Evolutionary conservation across 2,113 vertebrate genomes (phyloP), one percentile per base, ranked within the genome.

Genomic region (Tichodroma muraria): DNA sequence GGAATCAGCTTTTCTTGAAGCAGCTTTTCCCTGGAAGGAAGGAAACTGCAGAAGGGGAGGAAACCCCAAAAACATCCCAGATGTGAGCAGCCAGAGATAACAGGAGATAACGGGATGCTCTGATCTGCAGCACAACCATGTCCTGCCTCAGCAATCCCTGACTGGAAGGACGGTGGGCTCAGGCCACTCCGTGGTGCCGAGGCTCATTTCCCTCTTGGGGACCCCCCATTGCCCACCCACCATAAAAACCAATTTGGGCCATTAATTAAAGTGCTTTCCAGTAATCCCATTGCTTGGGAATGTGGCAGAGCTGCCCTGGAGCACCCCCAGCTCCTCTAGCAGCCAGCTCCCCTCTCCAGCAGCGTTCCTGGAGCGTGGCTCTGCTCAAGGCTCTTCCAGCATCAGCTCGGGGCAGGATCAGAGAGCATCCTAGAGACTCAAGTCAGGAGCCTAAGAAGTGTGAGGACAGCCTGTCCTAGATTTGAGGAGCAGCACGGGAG

Each of bases 381-480:
- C 76, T 72, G 59, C 77, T 78, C 77, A 38, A 11, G 16, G 59
- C 50, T 40, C 71, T 19, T 30, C 24, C 69, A 52, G 38, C 47
- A 73, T 66, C 77, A 93, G 54, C 83, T 24, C 10, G 2, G 49
- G 53, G 7, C 21, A 38, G 59, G 54, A 37, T 44, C 71, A 80
- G 21, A 66, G 57, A 30, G 19, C 21, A 28, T 42, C 68, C 72
- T 3, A 30, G 35, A 78, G 44, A 72, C 15, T 9, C 45, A 33
- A 16, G 42, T 13, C 38, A 91, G 56, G 47, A 87, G 65, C 53
- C 69, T 6, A 20, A 40, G 27, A 71, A 52, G 45, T 1, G 8
- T 69, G 85, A 94, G 70, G 78, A 88, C 73, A 94, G 42, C 22
- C 44, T 69, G 66, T 27, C 91, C 93, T 63, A 82, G 84, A 75